Evolutionary conservation across 2,797 vertebrate genomes (phyloP).

Genomic region (Lagorchestes hirsutus): DNA sequence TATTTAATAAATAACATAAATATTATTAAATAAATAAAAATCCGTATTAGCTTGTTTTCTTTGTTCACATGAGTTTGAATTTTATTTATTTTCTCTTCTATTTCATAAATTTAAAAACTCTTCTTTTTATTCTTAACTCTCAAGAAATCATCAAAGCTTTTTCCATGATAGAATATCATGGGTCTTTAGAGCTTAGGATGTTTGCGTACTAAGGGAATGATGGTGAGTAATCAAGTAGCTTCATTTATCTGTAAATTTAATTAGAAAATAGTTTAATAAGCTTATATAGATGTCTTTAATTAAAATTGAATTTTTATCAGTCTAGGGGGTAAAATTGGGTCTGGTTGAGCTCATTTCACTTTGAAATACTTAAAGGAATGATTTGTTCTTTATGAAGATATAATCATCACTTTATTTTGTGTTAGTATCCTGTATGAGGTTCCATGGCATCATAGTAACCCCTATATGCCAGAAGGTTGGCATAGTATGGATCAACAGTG

Average conservation of each 20-base stretch:
- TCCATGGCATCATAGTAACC: not conserved
- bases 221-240: not conserved
- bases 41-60: not conserved
- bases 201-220: not conserved
- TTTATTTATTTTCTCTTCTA: not conserved
- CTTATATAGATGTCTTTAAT: not conserved
- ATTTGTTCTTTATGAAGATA: not conserved
- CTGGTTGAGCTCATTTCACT: not conserved
- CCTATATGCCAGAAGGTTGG: not conserved
- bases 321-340: not conserved
- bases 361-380: not conserved
- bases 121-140: not conserved
- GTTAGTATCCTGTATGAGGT: not conserved
- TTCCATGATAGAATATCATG: not conserved
- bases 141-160: not conserved
- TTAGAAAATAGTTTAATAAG: conserved; percentile 1
- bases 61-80: not conserved
- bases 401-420: not conserved
- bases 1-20: not conserved
- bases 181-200: not conserved
- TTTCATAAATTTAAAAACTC: not conserved
- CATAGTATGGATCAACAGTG: not conserved
- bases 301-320: not conserved
- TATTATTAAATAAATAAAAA: not conserved
- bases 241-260: not conserved